A percentile compares a stretch with the other conserved stretches of the same genome.
phyloP scores from a whole-genome alignment of 2,888 invertebrate genomes.

The Cantharis rustica region DNA sequence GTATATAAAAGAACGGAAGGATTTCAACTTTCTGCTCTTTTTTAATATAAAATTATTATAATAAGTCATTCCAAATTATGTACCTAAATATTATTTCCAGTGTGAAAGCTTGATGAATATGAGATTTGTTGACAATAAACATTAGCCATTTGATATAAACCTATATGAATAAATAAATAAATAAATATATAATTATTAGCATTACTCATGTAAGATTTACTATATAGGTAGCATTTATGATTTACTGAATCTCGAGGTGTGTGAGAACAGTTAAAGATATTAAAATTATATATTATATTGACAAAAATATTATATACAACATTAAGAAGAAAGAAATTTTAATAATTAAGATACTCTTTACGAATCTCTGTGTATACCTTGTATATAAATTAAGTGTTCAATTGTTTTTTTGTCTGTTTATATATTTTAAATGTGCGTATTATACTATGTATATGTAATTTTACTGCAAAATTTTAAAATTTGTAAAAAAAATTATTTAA shows the following conservation, averaged over 20 bases:
- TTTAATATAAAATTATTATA: constrained; percentile 10
- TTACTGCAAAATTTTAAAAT: constrained; percentile 15
- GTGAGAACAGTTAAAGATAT: constrained; percentile 51
- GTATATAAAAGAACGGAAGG: constrained; percentile 31
- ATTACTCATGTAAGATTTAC: constrained; percentile 51
- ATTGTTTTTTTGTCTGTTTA: constrained; percentile 27
- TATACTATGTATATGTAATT: constrained; percentile 28
- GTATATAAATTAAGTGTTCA: constrained; percentile 46
- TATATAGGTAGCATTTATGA: constrained; percentile 55
- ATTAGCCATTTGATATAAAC: constrained; percentile 57
- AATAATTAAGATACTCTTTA: constrained; percentile 47
- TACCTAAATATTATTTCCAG: constrained; percentile 55
- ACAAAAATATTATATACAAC: constrained; percentile 49
- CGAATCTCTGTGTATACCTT: constrained; percentile 52
- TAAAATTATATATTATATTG: constrained; percentile 48
- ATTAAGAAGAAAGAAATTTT: constrained; percentile 52
- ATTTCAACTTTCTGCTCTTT: background rate
- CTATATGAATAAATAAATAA: constrained; percentile 34
- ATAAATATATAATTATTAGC: constrained; percentile 47
- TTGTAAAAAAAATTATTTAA: constrained; percentile 22
- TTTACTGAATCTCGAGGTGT: constrained; percentile 50
- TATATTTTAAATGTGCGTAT: constrained; percentile 33
- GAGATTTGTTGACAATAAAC: constrained; percentile 58
- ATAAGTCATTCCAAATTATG: constrained; percentile 56
- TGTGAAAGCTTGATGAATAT: constrained; percentile 51